phyloP scores from a whole-genome alignment of 2,888 invertebrate genomes.

The Ptycholaimellus sp. region DNA sequence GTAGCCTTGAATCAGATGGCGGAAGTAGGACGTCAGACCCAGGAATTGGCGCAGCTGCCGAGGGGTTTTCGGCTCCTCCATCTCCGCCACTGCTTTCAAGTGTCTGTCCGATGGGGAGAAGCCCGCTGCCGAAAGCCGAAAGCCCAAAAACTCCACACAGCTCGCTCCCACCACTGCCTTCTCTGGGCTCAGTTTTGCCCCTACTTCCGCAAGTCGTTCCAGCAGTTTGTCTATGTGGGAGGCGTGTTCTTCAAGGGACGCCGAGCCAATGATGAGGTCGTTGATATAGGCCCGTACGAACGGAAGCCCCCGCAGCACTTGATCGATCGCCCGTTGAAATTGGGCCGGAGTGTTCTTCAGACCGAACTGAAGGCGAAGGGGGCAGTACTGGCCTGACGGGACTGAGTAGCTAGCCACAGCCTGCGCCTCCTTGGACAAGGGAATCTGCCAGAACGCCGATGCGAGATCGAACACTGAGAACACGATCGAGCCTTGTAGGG shows the following conservation, averaged over 20 bases:
- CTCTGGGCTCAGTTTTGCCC: slow-evolving; percentile 5
- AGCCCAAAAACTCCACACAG: slow-evolving; percentile 6
- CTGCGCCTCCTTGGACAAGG: slow-evolving; percentile 8
- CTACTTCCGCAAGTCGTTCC: slow-evolving; percentile 1
- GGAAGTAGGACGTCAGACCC: slow-evolving; percentile 5
- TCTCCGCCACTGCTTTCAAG: slow-evolving; percentile 3
- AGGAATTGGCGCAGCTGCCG: slow-evolving; percentile 2
- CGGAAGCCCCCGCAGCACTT: slow-evolving; percentile 6
- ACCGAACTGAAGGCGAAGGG: slow-evolving; percentile 14
- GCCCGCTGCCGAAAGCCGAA: slow-evolving; percentile 5
- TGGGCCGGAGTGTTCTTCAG: slow-evolving; percentile 12
- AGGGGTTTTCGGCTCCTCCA: not conserved
- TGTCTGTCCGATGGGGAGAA: slow-evolving; percentile 5
- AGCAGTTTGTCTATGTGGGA: slow-evolving; percentile 7
- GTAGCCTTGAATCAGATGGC: slow-evolving; percentile 5
- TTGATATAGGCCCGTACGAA: slow-evolving; percentile 11
- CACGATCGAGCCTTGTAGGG: slow-evolving; percentile 5
- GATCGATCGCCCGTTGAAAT: slow-evolving; percentile 14
- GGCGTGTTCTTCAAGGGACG: slow-evolving; percentile 7
- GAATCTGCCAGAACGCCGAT: slow-evolving; percentile 13
- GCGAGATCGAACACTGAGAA: slow-evolving; percentile 11
- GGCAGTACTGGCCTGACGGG: slow-evolving; percentile 11
- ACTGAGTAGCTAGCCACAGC: slow-evolving; percentile 13
- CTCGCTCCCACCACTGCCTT: slow-evolving; percentile 5
- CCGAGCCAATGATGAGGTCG: slow-evolving; percentile 11